Evolutionary conservation across 30 jellyfish, hydroid and myxozoan species (phyloP), one percentile per base, ranked within the genome.

Genomic region (Rhopilema esculentum): DNA sequence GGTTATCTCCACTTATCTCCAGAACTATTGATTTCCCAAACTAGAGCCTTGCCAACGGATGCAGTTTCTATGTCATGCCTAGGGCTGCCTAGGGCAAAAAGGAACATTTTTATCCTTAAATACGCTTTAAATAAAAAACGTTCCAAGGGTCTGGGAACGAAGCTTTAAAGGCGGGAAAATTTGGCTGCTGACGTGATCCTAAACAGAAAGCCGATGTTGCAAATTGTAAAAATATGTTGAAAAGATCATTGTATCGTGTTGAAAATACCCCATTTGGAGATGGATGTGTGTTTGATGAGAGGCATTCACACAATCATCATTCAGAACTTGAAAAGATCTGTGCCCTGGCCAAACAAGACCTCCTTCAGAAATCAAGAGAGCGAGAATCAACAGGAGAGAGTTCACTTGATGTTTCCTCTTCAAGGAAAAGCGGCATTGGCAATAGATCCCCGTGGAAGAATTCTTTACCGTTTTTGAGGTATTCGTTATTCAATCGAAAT

Each of bases 341-440:
- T 71, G 33, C 82, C 1, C 65, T 71, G 12, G 82, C 82, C 21
- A 71, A 71, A 40, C 64, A 71, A 71, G 82, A 71, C 49, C 64
- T 71, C 16, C 21, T 27, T 40, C 57, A 40, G 6, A 40, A 40
- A 40, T 2, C 57, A 6, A 40, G 12, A 40, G 57, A 12, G 57
- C 6, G 12, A 12, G 57, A 40, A 40, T 40, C 57, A 6, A 40
- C 57, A 12, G 57, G 12, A 12, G 12, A 12, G 9, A 6, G 57
- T 40, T 12, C 12, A 40, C 9, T 12, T 40, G 57, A 40, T 40
- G 12, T 12, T 2, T 2, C 6, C 57, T 2, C 9, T 2, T 2
- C 57, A 2, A 12, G 6, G 12, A 40, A 40, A 6, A 2, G 12
- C 12, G 57, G 57, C 9, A n/a, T n/a, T n/a, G n/a, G n/a, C n/a